phyloP scores from a whole-genome alignment of 2,797 vertebrate species.

The Diplodus puntazzo region DNA sequence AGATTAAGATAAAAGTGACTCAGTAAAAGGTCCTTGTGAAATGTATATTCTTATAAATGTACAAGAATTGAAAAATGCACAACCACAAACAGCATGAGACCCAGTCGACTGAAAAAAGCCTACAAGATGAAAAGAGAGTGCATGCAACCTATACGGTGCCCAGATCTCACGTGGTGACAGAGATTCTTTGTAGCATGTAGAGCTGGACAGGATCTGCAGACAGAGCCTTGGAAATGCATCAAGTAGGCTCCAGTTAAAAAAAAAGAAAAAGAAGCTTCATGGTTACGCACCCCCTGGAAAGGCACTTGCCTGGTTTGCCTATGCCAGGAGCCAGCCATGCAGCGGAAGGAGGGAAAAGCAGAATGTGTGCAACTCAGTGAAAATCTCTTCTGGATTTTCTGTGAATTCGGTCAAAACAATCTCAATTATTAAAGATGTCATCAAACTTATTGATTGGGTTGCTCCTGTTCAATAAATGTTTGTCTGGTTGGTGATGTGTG shows the following conservation, averaged over 20 bases:
- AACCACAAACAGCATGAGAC: not conserved
- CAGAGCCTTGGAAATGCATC: conserved; percentile 37
- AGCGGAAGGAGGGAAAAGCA: conserved; percentile 18
- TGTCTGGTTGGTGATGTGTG: not conserved
- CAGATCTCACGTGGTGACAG: conserved; percentile 29
- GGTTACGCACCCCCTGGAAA: conserved; percentile 31
- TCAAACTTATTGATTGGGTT: not conserved
- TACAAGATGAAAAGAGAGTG: conserved; percentile 32
- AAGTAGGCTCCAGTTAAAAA: not conserved
- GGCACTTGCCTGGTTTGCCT: conserved; percentile 16
- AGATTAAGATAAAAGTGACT: not conserved
- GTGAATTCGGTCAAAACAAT: not conserved
- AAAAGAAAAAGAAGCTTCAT: conserved; percentile 10
- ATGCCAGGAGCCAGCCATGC: not conserved
- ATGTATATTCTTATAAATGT: conserved; percentile 23
- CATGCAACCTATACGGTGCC: conserved; percentile 14
- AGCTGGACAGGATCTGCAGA: conserved; percentile 20
- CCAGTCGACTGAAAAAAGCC: conserved; percentile 35
- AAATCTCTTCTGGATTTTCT: not conserved
- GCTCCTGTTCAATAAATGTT: not conserved
- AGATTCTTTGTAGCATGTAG: conserved; percentile 30
- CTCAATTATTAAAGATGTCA: not conserved
- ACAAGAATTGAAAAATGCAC: conserved; percentile 13
- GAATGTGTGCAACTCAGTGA: not conserved
- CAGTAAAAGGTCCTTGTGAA: conserved; percentile 14